A percentile compares a stretch with the other conserved stretches of the same genome.
phyloP scores from a whole-genome alignment of 1,140 invertebrate species.

The Solenopsis invicta region DNA sequence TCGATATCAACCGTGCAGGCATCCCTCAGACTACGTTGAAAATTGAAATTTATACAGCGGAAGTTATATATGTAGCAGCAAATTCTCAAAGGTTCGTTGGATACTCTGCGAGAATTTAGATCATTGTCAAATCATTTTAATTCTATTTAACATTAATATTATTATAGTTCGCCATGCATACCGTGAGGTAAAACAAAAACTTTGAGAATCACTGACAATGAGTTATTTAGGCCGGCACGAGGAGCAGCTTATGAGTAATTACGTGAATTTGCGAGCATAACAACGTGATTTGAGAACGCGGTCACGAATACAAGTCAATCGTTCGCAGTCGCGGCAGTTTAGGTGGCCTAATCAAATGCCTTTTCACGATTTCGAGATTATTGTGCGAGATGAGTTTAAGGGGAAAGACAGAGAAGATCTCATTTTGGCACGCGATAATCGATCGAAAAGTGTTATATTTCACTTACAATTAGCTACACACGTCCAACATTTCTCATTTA shows the following conservation, averaged over 20 bases:
- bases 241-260: constrained; percentile 21
- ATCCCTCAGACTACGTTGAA: constrained; percentile 1
- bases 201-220: neutral
- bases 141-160: neutral
- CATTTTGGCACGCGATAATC: neutral
- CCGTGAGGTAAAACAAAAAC: neutral
- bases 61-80: neutral
- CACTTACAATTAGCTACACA: constrained; percentile 32
- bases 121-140: neutral
- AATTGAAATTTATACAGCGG: constrained; percentile 19
- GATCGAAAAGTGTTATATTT: neutral
- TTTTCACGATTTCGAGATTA: constrained; percentile 27
- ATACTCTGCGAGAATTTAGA: neutral
- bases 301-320: constrained; percentile 53
- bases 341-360: constrained; percentile 17
- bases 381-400: neutral
- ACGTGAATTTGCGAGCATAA: constrained; percentile 31
- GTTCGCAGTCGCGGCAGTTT: neutral
- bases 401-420: neutral
- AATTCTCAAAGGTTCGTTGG: neutral
- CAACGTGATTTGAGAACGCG: neutral
- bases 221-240: neutral
- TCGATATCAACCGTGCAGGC: neutral
- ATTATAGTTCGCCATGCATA: neutral
- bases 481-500: constrained; percentile 11